Evolutionary conservation across 1,140 invertebrate genomes (phyloP).

Genomic region (Solenopsis fugax): DNA sequence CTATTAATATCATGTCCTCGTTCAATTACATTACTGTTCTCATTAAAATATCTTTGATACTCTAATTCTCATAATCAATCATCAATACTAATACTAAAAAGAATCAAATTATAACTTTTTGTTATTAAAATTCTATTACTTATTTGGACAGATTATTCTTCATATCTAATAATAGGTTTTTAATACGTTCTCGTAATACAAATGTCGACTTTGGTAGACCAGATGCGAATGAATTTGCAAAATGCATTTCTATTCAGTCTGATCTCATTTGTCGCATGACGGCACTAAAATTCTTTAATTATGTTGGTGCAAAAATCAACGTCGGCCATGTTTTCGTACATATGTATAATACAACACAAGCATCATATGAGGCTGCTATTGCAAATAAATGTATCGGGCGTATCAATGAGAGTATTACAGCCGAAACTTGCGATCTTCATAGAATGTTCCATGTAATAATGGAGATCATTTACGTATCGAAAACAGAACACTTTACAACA

Average conservation of each 20-base stretch:
- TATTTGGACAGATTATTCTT: not conserved
- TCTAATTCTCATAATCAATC: not conserved
- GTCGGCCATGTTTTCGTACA: slow-evolving; percentile 12
- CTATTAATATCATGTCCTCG: not conserved
- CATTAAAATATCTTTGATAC: not conserved
- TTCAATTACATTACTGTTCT: not conserved
- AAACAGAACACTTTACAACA: slow-evolving; percentile 47
- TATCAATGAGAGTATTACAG: slow-evolving; percentile 33
- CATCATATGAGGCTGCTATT: not conserved
- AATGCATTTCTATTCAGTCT: slow-evolving; percentile 19
- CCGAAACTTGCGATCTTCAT: not conserved
- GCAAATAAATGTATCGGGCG: slow-evolving; percentile 9
- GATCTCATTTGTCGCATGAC: not conserved
- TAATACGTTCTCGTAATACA: not conserved
- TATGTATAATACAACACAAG: not conserved
- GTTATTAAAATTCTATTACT: not conserved
- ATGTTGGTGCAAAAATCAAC: slow-evolving; percentile 5
- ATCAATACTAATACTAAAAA: not conserved
- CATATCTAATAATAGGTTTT: not conserved
- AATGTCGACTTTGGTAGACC: not conserved
- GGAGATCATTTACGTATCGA: slow-evolving; percentile 13
- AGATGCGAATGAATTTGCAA: not conserved
- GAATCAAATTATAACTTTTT: not conserved
- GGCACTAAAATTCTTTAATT: slow-evolving; percentile 35
- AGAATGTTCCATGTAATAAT: slow-evolving; percentile 49